Evolutionary conservation across 2,113 vertebrate genomes (phyloP).

Genomic region (Scatophagus argus): DNA sequence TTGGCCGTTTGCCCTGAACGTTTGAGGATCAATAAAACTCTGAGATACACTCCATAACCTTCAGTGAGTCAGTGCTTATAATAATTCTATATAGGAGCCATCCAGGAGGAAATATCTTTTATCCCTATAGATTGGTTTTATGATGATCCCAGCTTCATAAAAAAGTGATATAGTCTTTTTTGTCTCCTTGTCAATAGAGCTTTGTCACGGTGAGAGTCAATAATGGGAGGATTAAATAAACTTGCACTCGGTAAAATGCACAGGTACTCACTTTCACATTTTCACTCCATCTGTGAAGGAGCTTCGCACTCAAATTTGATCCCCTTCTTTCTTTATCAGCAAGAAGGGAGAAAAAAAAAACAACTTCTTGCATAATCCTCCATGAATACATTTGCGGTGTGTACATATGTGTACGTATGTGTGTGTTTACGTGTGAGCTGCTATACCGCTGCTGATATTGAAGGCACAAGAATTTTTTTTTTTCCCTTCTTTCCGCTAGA

Average conservation of each 20-base stretch:
- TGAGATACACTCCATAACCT: constrained; percentile 61
- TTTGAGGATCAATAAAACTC: constrained; percentile 71
- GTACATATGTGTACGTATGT: constrained; percentile 1
- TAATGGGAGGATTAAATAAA: constrained; percentile 75
- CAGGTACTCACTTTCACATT: constrained; percentile 66
- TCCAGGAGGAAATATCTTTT: constrained; percentile 66
- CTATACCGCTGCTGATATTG: constrained; percentile 67
- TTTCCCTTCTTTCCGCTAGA: constrained; percentile 82
- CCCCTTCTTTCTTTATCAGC: constrained; percentile 50
- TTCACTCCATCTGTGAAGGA: constrained; percentile 65
- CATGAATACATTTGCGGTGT: constrained; percentile 74
- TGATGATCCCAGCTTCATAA: constrained; percentile 59
- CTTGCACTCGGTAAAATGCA: constrained; percentile 49
- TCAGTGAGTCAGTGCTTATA: constrained; percentile 59
- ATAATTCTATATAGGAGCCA: constrained; percentile 55
- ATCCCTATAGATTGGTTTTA: constrained; percentile 62
- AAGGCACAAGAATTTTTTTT: constrained; percentile 82
- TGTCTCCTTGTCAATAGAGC: constrained; percentile 68
- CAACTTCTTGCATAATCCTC: constrained; percentile 77
- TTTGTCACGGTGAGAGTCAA: constrained; percentile 70
- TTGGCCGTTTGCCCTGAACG: constrained; percentile 65
- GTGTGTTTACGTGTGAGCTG: constrained; percentile 53
- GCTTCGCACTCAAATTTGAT: constrained; percentile 67
- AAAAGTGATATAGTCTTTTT: constrained; percentile 54
- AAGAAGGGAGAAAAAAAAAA: constrained; percentile 17